Evolutionary conservation across 2,113 vertebrate species (phyloP).

Genomic region (Pseudopipra pipra): DNA sequence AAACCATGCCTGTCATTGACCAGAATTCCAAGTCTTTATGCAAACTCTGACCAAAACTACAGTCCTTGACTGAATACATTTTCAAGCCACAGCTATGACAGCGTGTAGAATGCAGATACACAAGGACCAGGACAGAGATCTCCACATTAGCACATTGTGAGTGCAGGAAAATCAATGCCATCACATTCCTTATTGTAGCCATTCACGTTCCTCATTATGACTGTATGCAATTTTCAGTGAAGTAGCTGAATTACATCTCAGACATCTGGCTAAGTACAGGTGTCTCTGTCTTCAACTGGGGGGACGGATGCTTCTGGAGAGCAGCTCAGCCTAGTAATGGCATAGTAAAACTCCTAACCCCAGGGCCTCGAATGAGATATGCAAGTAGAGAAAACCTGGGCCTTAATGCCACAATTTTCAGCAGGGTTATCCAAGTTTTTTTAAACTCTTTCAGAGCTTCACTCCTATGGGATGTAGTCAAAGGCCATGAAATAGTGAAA

Average conservation of each 20-base stretch:
- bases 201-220: neutral
- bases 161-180: neutral
- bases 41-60: neutral
- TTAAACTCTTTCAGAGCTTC: neutral
- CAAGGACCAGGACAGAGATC: neutral
- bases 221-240: neutral
- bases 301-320: neutral
- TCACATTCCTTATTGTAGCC: neutral
- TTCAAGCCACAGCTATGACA: neutral
- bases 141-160: neutral
- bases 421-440: neutral
- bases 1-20: neutral
- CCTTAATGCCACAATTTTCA: neutral
- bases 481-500: neutral
- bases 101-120: rapidly evolving
- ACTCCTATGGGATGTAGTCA: neutral
- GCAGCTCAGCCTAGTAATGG: neutral
- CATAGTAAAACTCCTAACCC: neutral
- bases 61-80: neutral
- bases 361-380: neutral
- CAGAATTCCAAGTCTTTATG: neutral
- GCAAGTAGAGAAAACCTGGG: neutral
- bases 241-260: neutral
- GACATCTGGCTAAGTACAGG: neutral
- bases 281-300: neutral